Percentiles rank a stretch among this genome's conserved stretches.
Evolutionary conservation across 1,140 invertebrate genomes (phyloP).

Genomic region (Papilio machaon): DNA sequence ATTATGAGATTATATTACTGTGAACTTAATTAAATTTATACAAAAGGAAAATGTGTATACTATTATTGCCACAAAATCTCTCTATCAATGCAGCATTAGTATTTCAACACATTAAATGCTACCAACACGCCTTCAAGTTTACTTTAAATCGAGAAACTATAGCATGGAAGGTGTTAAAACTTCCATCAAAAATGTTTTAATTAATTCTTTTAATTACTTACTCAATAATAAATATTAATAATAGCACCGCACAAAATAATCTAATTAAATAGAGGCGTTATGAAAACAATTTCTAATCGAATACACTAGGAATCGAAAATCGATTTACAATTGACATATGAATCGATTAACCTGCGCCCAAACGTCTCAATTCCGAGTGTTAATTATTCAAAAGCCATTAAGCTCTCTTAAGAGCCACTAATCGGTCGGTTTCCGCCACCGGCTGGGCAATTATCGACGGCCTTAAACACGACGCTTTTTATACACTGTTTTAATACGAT

Average conservation of each 20-base stretch:
- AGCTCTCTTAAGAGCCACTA: conserved; percentile 69
- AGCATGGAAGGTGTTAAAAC: background rate
- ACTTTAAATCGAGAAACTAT: no score
- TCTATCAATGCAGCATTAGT: no score
- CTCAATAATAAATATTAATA: background rate
- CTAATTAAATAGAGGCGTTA: background rate
- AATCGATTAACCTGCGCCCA: conserved; percentile 25
- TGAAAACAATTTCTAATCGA: conserved; percentile 19
- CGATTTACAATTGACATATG: conserved; percentile 25
- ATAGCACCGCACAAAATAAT: background rate
- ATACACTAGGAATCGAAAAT: conserved; percentile 12
- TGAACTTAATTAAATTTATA: no score
- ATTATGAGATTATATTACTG: no score
- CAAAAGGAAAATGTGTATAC: no score
- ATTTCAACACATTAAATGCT: no score
- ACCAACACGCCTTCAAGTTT: no score
- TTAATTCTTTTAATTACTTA: background rate
- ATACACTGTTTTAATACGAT: conserved; percentile 55
- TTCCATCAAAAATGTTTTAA: background rate
- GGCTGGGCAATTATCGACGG: conserved; percentile 63
- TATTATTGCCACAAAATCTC: no score
- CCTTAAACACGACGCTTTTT: conserved; percentile 61
- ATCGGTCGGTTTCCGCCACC: conserved; percentile 70
- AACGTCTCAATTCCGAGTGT: conserved; percentile 50
- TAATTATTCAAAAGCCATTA: conserved; percentile 68